A percentile compares a stretch with the other conserved stretches of the same genome.
phyloP scores from a whole-genome alignment of 2,797 vertebrate species.

The Fratercula arctica region DNA sequence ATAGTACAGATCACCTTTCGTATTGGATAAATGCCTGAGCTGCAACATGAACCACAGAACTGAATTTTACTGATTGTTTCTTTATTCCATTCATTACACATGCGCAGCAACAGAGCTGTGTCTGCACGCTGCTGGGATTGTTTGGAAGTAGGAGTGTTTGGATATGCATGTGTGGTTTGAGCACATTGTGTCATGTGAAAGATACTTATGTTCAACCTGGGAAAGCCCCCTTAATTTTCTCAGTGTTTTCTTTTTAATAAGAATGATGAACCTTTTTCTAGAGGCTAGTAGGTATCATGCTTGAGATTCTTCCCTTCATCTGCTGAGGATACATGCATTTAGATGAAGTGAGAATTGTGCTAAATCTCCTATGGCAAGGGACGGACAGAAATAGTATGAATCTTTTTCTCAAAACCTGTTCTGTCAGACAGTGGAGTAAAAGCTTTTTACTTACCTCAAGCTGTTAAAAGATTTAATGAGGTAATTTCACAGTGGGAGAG shows the following conservation, averaged over 20 bases:
- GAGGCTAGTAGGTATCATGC: not conserved
- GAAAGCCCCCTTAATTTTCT: not conserved
- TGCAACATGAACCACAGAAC: not conserved
- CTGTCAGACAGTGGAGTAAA: not conserved
- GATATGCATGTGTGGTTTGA: not conserved
- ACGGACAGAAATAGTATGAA: not conserved
- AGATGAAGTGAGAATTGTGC: not conserved
- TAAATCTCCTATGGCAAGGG: not conserved
- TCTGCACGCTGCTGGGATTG: not conserved
- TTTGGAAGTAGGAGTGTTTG: not conserved
- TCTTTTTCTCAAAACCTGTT: slow-evolving; percentile 1
- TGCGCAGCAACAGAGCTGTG: not conserved
- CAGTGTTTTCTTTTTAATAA: not conserved
- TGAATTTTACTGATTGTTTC: not conserved
- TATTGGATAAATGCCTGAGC: not conserved
- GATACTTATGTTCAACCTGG: not conserved
- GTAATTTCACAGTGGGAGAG: slow-evolving; percentile 55
- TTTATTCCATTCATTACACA: not conserved
- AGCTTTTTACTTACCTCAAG: slow-evolving; percentile 62
- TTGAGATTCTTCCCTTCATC: not conserved
- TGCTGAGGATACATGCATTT: not conserved
- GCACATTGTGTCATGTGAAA: not conserved
- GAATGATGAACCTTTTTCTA: not conserved
- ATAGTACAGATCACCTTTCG: not conserved
- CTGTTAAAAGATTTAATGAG: slow-evolving; percentile 64